Conservation (phyloP, 2,113 vertebrate species). For the Acanthochromis polyacanthus region DNA sequence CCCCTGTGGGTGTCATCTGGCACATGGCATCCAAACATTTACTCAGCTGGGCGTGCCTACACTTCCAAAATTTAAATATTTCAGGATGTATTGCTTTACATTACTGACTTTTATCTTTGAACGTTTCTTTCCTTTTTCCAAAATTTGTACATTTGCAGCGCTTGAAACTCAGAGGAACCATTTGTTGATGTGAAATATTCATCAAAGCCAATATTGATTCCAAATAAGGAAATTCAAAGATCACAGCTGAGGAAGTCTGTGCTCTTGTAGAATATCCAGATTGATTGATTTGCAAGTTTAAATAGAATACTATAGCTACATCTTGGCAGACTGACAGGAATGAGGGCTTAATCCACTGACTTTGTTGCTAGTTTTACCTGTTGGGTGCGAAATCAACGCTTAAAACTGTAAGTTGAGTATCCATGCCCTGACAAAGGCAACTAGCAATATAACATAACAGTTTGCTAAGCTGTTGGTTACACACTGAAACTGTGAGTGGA, state of each 20-base stretch:
- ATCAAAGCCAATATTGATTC: constrained; percentile 49
- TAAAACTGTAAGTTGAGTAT: background rate
- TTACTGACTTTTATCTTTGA: background rate
- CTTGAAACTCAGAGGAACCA: background rate
- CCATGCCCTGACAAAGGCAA: background rate
- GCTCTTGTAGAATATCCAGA: background rate
- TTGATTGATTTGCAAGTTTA: constrained; percentile 4
- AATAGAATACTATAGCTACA: background rate
- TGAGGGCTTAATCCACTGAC: background rate
- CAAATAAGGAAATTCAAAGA: background rate
- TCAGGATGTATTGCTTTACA: no score
- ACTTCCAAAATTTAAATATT: no score
- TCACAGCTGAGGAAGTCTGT: background rate
- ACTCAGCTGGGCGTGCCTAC: background rate
- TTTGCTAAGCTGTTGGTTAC: no score
- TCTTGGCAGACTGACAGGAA: background rate
- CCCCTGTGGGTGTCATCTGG: constrained; percentile 20
- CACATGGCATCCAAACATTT: constrained; percentile 28
- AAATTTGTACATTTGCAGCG: background rate
- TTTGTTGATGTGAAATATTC: constrained; percentile 20
- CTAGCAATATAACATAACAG: background rate
- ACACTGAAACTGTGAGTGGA: no score
- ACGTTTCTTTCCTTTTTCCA: background rate
- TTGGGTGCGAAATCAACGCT: constrained; percentile 12
- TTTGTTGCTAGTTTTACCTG: background rate